Percentiles rank a stretch among this genome's conserved stretches.
These are phyloP conservation scores for Scaptodrosophila latifasciaeformis DNA, from an alignment of 2,888 invertebrate species.

Conservation along the genomic window DNA sequence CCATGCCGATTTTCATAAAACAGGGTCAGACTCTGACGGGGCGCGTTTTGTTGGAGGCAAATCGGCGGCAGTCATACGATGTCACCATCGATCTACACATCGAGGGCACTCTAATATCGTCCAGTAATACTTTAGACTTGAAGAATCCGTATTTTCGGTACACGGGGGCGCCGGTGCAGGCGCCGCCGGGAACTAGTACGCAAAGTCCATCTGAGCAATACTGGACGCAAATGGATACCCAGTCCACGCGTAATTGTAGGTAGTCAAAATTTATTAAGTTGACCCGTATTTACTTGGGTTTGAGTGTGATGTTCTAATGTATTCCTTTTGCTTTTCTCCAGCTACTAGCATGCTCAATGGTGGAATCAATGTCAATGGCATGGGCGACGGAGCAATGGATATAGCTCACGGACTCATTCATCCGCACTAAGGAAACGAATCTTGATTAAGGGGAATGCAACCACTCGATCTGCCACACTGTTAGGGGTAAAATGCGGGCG, in stretches of 20 bases:
- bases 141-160: conserved; percentile 99
- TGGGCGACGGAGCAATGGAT: conserved; percentile 84
- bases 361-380: conserved; percentile 84
- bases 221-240: conserved; percentile 90
- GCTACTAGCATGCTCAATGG: conserved; percentile 86
- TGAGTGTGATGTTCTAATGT: neutral
- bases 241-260: conserved; percentile 76
- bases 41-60: conserved; percentile 90
- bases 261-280: conserved; percentile 8
- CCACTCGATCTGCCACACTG: conserved; percentile 30
- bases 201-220: conserved; percentile 95
- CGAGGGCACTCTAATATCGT: conserved; percentile 90
- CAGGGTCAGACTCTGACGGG: conserved; percentile 94
- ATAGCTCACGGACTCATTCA: conserved; percentile 77
- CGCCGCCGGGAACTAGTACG: conserved; percentile 93
- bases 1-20: conserved; percentile 94
- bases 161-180: conserved; percentile 92
- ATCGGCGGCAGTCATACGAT: conserved; percentile 98
- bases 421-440: conserved; percentile 45
- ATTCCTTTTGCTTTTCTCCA: conserved; percentile 1
- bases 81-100: conserved; percentile 95
- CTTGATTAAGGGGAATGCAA: conserved; percentile 10
- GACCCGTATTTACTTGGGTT: neutral
- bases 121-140: conserved; percentile 94
- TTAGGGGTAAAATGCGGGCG: too few relatives aligned